These are phyloP conservation scores for Danaus chrysippus DNA, from an alignment of 2,888 invertebrate genomes.

Conservation along the genomic window DNA sequence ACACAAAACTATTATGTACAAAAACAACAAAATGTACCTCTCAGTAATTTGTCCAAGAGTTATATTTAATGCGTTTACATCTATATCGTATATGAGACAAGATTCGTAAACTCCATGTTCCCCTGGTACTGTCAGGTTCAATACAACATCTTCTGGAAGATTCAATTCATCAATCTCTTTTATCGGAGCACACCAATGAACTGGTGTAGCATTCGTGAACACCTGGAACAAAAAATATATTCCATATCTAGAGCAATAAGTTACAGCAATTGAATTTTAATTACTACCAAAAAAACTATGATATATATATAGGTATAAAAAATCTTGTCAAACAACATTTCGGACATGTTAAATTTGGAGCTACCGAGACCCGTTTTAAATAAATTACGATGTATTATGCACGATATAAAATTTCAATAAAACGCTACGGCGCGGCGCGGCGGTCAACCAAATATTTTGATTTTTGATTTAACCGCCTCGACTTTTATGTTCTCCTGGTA, in stretches of 20 bases:
- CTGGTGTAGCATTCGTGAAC: conserved; percentile 84
- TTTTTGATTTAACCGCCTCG: not conserved
- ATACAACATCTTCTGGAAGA: conserved; percentile 68
- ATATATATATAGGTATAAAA: not conserved
- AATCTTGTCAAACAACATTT: not conserved
- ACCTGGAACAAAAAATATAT: conserved; percentile 61
- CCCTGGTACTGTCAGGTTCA: conserved; percentile 75
- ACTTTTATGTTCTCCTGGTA: conserved; percentile 5
- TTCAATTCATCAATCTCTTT: conserved; percentile 71
- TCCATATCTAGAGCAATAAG: too few species aligned
- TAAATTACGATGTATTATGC: not conserved
- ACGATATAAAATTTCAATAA: not conserved
- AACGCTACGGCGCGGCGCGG: not conserved
- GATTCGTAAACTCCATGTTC: conserved; percentile 65
- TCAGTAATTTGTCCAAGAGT: conserved; percentile 51
- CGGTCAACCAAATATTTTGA: not conserved
- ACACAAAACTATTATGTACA: conserved; percentile 11
- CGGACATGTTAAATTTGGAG: not conserved
- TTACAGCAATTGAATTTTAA: not conserved
- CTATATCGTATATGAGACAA: conserved; percentile 76
- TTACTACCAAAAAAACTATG: not conserved
- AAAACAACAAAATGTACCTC: conserved; percentile 41
- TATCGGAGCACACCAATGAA: conserved; percentile 82
- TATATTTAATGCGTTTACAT: conserved; percentile 50
- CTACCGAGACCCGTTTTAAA: not conserved